These are phyloP conservation scores for Hydrolagus affinis DNA, from an alignment of 2,113 vertebrate species.

Conservation along the genomic window DNA sequence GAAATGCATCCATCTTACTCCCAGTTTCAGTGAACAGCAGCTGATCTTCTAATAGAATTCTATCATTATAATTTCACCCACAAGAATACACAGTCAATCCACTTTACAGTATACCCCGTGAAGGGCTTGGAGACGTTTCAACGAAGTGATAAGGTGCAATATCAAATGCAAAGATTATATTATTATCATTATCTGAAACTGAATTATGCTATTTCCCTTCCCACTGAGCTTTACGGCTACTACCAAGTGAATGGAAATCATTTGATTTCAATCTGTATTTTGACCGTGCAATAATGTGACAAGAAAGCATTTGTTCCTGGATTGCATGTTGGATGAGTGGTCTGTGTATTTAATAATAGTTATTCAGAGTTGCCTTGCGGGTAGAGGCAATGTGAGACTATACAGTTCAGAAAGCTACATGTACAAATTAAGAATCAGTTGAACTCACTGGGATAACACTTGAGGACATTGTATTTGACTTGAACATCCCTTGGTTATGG, in stretches of 20 bases:
- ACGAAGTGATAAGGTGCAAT: no score
- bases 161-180: no score
- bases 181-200: background rate
- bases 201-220: background rate
- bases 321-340: background rate
- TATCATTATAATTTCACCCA: no score
- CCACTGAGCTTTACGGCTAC: background rate
- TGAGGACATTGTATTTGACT: no score
- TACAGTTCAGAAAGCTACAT: no score
- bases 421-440: no score
- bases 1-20: background rate
- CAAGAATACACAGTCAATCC: no score
- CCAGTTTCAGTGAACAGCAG: background rate
- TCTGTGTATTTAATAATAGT: background rate
- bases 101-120: no score
- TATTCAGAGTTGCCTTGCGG: background rate
- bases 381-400: no score
- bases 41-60: background rate
- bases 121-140: no score
- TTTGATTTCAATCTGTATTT: background rate
- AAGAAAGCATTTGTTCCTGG: background rate
- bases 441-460: no score
- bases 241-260: background rate
- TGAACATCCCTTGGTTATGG: no score
- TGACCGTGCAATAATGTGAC: background rate